Percentiles rank a stretch among this genome's conserved stretches.
phyloP scores from a whole-genome alignment of 2,113 vertebrate genomes.

The Theristicus caerulescens region DNA sequence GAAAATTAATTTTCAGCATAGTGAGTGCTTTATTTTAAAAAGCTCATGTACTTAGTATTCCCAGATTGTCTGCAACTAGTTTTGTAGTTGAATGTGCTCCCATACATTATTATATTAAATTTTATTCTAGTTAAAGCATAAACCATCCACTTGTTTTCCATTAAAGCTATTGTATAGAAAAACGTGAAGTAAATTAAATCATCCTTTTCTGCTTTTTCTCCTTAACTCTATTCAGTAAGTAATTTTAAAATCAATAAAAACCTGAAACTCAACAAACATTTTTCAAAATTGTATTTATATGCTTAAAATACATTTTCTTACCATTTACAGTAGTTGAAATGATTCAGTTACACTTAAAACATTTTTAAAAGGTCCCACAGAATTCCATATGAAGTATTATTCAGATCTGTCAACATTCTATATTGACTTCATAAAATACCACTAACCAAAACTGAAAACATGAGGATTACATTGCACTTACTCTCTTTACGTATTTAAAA shows the following conservation, averaged over 20 bases:
- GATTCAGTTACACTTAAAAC: neutral
- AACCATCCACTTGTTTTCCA: constrained; percentile 38
- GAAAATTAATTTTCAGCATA: neutral
- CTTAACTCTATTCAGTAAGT: neutral
- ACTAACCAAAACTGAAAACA: neutral
- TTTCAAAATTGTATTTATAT: neutral
- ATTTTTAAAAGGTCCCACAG: neutral
- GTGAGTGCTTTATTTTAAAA: neutral
- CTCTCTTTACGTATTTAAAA: neutral
- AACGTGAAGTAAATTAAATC: constrained; percentile 37
- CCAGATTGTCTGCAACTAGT: neutral
- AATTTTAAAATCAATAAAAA: neutral
- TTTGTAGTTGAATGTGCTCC: neutral
- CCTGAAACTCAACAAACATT: neutral
- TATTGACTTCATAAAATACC: neutral
- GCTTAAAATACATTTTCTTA: neutral
- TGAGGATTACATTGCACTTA: constrained; percentile 51
- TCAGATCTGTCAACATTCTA: neutral
- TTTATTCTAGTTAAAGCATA: constrained; percentile 41
- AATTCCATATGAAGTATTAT: neutral
- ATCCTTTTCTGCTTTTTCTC: constrained; percentile 7
- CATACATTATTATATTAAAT: neutral
- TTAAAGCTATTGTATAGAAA: constrained; percentile 26
- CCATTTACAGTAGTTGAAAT: neutral
- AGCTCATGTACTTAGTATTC: neutral